Evolutionary conservation across 2,888 invertebrate species (phyloP), one percentile per base, ranked within the genome.

Genomic region (Drosophila formosana): DNA sequence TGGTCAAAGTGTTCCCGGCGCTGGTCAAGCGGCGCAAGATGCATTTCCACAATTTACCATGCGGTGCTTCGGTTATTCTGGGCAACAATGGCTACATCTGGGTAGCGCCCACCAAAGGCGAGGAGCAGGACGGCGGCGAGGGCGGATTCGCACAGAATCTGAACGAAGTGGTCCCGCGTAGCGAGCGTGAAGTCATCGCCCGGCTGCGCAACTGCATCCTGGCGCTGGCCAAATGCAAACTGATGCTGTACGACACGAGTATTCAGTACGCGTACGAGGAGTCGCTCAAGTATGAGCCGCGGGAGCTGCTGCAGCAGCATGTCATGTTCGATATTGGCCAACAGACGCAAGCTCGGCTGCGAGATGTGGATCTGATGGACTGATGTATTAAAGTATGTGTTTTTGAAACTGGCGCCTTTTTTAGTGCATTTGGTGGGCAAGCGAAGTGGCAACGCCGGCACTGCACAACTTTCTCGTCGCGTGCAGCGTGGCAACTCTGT

Each of bases 41-140:
- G 51, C 98, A 99, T 92, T 99, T 99, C 90, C 98, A 99, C 91
- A 96, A 96, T 92, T 93, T 99, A 60, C 95, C 97, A 0, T 97
- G 97, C 91, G 99, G 99, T 0, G 97, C 97, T 0, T 97, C 97
- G 67, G 93, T 99, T 25, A 98, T 99, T 67, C 94, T 99, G 26
- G 99, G 99, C 6, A 98, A 98, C 91, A 99, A 99, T 92, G 99
- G 99, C 0, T 98, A 96, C 88, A 95, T 99, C 72, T 99, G 98
- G 98, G 96, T 99, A 64, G 96, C 96, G 65, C 96, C 97, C 0
- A 94, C 93, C 4, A 93, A 94, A 5, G 93, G 94, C 47, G 94
- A 95, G 56, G 95, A 95, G 30, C 93, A 93, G 76, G 90, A 95
- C 69, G 94, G 94, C 46, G 94, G 94, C 49, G 95, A 95, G 26